Evolutionary conservation across 2,797 vertebrate genomes (phyloP).

Genomic region (Gallinago stenura): DNA sequence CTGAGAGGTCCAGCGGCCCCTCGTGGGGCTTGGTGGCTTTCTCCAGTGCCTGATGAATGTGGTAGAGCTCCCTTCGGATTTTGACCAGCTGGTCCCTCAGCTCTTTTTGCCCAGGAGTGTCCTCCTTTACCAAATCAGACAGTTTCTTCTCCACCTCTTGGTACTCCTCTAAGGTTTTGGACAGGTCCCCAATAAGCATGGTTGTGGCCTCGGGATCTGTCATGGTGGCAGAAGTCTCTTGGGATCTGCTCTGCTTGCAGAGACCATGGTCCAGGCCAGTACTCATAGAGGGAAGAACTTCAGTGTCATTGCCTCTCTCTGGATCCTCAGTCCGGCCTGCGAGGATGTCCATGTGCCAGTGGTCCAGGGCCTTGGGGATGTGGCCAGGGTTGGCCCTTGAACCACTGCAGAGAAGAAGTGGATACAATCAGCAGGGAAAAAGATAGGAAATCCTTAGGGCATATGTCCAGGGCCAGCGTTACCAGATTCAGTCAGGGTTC

Average conservation of each 20-base stretch:
- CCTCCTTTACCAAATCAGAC: slow-evolving; percentile 84
- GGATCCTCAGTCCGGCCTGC: slow-evolving; percentile 56
- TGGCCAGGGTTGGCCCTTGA: slow-evolving; percentile 52
- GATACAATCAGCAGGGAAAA: background rate
- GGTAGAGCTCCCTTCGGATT: slow-evolving; percentile 92
- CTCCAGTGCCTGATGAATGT: slow-evolving; percentile 92
- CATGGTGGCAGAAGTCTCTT: background rate
- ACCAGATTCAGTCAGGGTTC: background rate
- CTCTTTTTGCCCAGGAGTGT: slow-evolving; percentile 86
- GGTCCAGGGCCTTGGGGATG: slow-evolving; percentile 69
- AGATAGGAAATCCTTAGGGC: background rate
- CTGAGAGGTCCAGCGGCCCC: slow-evolving; percentile 91
- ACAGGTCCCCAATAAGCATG: slow-evolving; percentile 86
- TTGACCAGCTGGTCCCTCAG: slow-evolving; percentile 92
- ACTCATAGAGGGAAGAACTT: slow-evolving; percentile 47
- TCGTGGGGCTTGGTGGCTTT: slow-evolving; percentile 83
- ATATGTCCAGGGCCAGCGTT: background rate
- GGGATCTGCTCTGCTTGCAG: slow-evolving; percentile 43
- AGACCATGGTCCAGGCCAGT: background rate
- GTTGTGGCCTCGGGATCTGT: slow-evolving; percentile 78
- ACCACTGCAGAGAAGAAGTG: slow-evolving; percentile 30
- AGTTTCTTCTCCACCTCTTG: slow-evolving; percentile 90
- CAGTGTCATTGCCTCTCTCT: background rate
- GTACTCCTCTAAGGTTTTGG: slow-evolving; percentile 90
- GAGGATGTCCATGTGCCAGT: slow-evolving; percentile 72